Evolutionary conservation across 1,140 invertebrate species (phyloP), one percentile per base, ranked within the genome.

Genomic region (Aradophagus sp.): DNA sequence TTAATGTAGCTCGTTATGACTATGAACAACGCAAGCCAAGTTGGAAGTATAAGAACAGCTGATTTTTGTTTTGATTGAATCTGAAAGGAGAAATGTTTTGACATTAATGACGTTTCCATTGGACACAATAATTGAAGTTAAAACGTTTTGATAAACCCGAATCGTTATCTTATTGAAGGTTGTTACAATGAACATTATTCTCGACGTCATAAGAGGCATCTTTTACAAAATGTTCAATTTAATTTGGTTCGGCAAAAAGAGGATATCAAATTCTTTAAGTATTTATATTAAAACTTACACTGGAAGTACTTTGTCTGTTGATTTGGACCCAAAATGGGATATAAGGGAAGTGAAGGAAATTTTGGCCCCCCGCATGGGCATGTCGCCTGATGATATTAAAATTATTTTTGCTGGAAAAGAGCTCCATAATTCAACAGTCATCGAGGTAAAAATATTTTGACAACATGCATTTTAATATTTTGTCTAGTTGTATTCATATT

Each of bases 391-490:
- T 13, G 91, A 94, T 76, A 86, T 94, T 2, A 93, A 93, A 80
- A 93, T 95, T 32, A 94, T 95, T 78, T 93, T 95, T 82, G 93
- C 93, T 34, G 94, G 94, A 10, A 94, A 94, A 82, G 92, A 94
- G 78, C 80, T 95, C 0, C 89, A 90, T 52, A 91, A 95, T 82
- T 89, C 90, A 7, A 90, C 89, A 8, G 87, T 89, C 27, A 89
- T 94, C 62, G 88, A 91, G 83, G 92, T 93, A 35, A 52, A 5
- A 10, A 2, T 15, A 34, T 23, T 13, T n/a, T n/a, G n/a, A n/a
- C n/a, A n/a, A n/a, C n/a, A n/a, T n/a, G n/a, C n/a, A n/a, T n/a
- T n/a, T n/a, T n/a, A n/a, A n/a, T 23, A 23, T 23, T 23, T 23
- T 23, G 4, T 23, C 4, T 8, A 23, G 8, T 8, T 23, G 4